Percentiles rank a stretch among this genome's conserved stretches.
Conservation (phyloP, 2,888 invertebrate species). For the Ctena decussata region DNA sequence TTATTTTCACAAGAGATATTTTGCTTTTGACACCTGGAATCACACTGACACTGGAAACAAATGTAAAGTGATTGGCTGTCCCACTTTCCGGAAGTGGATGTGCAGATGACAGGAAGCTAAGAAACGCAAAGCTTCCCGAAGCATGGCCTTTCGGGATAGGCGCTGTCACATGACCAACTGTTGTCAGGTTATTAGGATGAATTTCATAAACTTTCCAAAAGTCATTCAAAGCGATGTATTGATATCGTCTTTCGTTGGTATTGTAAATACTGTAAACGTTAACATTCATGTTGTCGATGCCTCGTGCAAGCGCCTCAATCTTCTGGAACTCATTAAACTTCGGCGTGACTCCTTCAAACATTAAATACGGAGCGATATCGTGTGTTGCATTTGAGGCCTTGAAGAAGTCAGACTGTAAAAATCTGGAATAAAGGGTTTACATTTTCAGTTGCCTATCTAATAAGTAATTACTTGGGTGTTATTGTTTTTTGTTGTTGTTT, state of each 20-base stretch:
- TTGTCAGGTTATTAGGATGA: slow-evolving; percentile 51
- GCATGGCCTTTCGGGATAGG: slow-evolving; percentile 44
- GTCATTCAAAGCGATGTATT: slow-evolving; percentile 80
- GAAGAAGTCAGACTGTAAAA: slow-evolving; percentile 77
- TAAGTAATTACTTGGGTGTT: too few species aligned
- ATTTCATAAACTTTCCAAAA: slow-evolving; percentile 83
- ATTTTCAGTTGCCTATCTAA: too few species aligned
- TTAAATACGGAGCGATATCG: slow-evolving; percentile 80
- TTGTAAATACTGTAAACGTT: slow-evolving; percentile 75
- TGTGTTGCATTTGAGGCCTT: slow-evolving; percentile 68
- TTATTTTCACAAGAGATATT: slow-evolving; percentile 78
- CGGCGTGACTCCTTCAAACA: slow-evolving; percentile 80
- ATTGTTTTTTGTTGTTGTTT: too few species aligned
- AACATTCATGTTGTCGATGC: slow-evolving; percentile 84
- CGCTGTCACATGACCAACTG: slow-evolving; percentile 44
- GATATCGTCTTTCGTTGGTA: slow-evolving; percentile 9
- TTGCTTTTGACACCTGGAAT: slow-evolving; percentile 72
- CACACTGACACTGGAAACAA: slow-evolving; percentile 77
- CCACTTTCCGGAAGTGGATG: slow-evolving; percentile 83
- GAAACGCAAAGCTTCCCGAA: slow-evolving; percentile 54
- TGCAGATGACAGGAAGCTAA: slow-evolving; percentile 82
- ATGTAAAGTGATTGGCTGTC: slow-evolving; percentile 76
- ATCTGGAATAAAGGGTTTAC: slow-evolving; percentile 63
- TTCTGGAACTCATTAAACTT: slow-evolving; percentile 74
- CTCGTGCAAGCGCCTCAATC: slow-evolving; percentile 74